Evolutionary conservation across 2,888 invertebrate genomes (phyloP).

Genomic region (Flexamia atlantica): DNA sequence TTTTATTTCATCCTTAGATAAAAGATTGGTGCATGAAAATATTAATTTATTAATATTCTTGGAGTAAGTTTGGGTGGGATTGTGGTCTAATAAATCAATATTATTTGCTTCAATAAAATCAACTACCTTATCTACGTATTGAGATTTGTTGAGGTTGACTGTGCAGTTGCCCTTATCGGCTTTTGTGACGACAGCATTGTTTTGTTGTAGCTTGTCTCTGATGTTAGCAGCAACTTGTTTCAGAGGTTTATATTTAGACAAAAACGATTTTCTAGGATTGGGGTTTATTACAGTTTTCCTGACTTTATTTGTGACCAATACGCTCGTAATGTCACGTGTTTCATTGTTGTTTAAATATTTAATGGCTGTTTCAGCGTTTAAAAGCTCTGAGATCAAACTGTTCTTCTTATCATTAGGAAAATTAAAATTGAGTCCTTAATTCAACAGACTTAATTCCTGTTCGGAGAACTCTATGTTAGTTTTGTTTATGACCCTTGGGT

Average conservation of each 20-base stretch:
- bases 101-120: neutral
- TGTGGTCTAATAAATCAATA: neutral
- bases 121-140: constrained; percentile 8
- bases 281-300: neutral
- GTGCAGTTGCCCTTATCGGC: constrained; percentile 26
- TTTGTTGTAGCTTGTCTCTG: neutral
- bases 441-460: neutral
- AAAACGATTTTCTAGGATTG: neutral
- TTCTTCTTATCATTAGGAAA: constrained; percentile 4
- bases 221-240: neutral
- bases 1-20: neutral
- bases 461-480: neutral
- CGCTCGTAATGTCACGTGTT: neutral
- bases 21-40: neutral
- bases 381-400: neutral
- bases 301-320: neutral
- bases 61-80: neutral
- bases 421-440: constrained; percentile 27
- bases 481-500: constrained; percentile 12
- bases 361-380: constrained; percentile 6
- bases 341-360: neutral
- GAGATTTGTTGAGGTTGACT: neutral
- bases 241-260: neutral
- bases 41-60: constrained; percentile 26
- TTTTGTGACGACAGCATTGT: constrained; percentile 3